phyloP scores from a whole-genome alignment of 2,797 vertebrate species.

The Eleutherodactylus coqui region DNA sequence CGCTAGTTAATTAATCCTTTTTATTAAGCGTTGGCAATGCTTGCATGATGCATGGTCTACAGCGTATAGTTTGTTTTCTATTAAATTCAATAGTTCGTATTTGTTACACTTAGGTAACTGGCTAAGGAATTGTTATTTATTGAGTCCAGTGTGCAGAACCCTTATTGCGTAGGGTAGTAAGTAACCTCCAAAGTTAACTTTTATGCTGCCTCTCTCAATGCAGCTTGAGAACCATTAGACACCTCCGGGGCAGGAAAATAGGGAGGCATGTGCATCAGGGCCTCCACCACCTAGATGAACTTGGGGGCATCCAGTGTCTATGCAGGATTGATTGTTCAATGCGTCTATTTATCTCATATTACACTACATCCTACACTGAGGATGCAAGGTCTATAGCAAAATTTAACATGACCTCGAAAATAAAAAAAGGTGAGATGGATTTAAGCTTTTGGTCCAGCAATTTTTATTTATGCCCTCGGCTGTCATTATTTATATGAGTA shows the following conservation, averaged over 20 bases:
- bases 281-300: neutral
- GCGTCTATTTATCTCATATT: no score
- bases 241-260: neutral
- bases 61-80: constrained; percentile 7
- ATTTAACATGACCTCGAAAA: no score
- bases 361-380: no score
- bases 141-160: neutral
- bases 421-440: no score
- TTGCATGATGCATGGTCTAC: constrained; percentile 7
- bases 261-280: neutral
- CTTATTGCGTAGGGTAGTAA: neutral
- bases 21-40: neutral
- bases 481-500: no score
- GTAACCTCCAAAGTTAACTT: neutral
- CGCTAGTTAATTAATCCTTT: constrained; percentile 22
- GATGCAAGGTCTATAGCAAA: no score
- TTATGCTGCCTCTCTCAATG: neutral
- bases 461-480: no score
- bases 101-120: constrained; percentile 3
- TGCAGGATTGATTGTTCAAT: no score
- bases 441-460: no score
- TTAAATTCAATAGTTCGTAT: constrained; percentile 15
- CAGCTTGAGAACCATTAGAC: neutral
- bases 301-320: no score
- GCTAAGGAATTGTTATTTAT: constrained; percentile 23